These are phyloP conservation scores for Plutella xylostella DNA, from an alignment of 2,888 invertebrate species.

Conservation along the genomic window DNA sequence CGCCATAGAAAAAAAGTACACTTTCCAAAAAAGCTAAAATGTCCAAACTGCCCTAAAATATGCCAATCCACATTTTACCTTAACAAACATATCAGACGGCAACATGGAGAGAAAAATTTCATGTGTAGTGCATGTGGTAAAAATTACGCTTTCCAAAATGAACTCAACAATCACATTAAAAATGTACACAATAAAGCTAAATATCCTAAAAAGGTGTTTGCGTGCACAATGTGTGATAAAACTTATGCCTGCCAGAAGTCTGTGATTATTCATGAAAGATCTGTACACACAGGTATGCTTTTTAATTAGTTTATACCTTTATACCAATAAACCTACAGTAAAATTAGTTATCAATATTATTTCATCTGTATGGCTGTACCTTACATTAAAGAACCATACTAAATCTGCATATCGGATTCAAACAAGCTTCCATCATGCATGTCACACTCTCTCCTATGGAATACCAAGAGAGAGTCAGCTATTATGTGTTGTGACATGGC, in stretches of 20 bases:
- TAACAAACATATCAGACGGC: slow-evolving; percentile 42
- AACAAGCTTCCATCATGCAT: no score
- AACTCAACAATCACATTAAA: slow-evolving; percentile 38
- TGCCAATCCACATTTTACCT: slow-evolving; percentile 39
- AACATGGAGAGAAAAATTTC: slow-evolving; percentile 39
- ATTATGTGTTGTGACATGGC: no score
- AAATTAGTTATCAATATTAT: no score
- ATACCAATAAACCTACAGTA: no score
- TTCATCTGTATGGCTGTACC: no score
- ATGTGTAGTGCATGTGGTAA: slow-evolving; percentile 46
- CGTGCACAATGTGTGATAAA: slow-evolving; percentile 52
- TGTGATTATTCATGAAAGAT: slow-evolving; percentile 53
- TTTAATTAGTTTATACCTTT: no score
- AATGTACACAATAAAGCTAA: slow-evolving; percentile 41
- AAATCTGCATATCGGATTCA: no score
- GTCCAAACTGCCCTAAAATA: slow-evolving; percentile 39
- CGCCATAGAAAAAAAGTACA: slow-evolving; percentile 40
- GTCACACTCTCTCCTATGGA: no score
- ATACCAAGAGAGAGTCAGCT: no score
- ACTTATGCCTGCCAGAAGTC: slow-evolving; percentile 49
- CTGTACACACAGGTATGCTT: slow-evolving; percentile 55
- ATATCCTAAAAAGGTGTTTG: slow-evolving; percentile 30
- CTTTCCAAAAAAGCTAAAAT: slow-evolving; percentile 34
- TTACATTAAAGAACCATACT: no score
- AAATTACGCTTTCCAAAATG: slow-evolving; percentile 43